phyloP scores from a whole-genome alignment of 2,888 invertebrate species.

The Aleiodes alternator region DNA sequence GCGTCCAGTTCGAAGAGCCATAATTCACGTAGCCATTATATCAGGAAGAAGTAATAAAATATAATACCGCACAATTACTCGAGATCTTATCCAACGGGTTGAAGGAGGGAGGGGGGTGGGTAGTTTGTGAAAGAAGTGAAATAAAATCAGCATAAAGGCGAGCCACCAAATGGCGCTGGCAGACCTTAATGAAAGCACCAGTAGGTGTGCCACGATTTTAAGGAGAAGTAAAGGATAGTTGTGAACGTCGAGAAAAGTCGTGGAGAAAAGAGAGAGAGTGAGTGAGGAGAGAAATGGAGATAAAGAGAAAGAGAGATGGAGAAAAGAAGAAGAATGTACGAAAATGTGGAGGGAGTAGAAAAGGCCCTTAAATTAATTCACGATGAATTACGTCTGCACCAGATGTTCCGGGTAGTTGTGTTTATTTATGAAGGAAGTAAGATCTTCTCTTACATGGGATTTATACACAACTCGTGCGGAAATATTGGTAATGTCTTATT shows the following conservation, averaged over 20 bases:
- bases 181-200: conserved; percentile 75
- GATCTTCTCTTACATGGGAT: conserved; percentile 64
- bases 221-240: conserved; percentile 31
- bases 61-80: conserved; percentile 73
- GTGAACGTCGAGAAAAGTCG: conserved; percentile 14
- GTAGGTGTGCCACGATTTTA: conserved; percentile 55
- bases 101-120: neutral
- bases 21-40: conserved; percentile 70
- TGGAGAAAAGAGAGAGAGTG: conserved; percentile 33
- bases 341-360: conserved; percentile 59
- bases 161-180: conserved; percentile 73
- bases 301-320: conserved; percentile 23
- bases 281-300: conserved; percentile 28
- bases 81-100: conserved; percentile 59
- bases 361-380: conserved; percentile 75
- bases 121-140: conserved; percentile 74
- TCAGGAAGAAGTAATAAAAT: conserved; percentile 65
- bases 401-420: conserved; percentile 74
- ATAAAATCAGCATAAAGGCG: conserved; percentile 74
- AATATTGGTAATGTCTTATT: conserved; percentile 35
- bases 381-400: conserved; percentile 76
- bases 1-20: conserved; percentile 66
- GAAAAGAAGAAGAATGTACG: conserved; percentile 30
- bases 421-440: conserved; percentile 75
- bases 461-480: conserved; percentile 43